phyloP scores from a whole-genome alignment of 2,113 vertebrate genomes.

The Leuciscus idus region DNA sequence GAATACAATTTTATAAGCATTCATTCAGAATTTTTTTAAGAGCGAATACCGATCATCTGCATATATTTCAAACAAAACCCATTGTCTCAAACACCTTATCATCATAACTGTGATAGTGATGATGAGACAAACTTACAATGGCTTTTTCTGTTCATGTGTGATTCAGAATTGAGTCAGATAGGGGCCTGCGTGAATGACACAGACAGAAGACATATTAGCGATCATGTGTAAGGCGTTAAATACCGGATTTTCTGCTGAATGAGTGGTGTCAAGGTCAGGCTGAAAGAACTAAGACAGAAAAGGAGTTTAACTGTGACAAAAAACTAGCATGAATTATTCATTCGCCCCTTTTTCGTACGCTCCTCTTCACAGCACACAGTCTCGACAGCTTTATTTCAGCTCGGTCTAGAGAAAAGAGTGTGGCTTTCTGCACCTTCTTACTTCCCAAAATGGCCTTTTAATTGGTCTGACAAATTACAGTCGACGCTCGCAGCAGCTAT shows the following conservation, averaged over 20 bases:
- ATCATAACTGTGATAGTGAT: not conserved
- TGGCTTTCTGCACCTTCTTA: constrained; percentile 54
- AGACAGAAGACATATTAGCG: constrained; percentile 19
- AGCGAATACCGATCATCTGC: not conserved
- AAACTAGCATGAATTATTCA: constrained; percentile 76
- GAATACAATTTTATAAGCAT: not conserved
- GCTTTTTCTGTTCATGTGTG: not conserved
- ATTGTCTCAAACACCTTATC: not conserved
- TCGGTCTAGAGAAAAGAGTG: constrained; percentile 45
- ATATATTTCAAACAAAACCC: not conserved
- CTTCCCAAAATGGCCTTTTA: constrained; percentile 69
- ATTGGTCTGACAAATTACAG: constrained; percentile 75
- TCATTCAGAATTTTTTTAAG: not conserved
- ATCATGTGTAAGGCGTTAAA: constrained; percentile 47
- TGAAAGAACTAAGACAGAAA: constrained; percentile 44
- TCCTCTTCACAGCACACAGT: constrained; percentile 55
- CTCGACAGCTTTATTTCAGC: constrained; percentile 73
- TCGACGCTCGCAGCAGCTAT: constrained; percentile 56
- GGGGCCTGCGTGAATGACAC: not conserved
- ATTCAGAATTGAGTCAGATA: not conserved
- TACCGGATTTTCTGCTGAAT: constrained; percentile 38
- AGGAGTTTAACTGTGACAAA: constrained; percentile 55
- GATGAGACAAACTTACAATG: not conserved
- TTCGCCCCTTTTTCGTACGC: constrained; percentile 61
- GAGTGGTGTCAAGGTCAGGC: constrained; percentile 54